These are phyloP conservation scores for Agriotes lineatus DNA, from an alignment of 2,888 invertebrate genomes.

Conservation along the genomic window DNA sequence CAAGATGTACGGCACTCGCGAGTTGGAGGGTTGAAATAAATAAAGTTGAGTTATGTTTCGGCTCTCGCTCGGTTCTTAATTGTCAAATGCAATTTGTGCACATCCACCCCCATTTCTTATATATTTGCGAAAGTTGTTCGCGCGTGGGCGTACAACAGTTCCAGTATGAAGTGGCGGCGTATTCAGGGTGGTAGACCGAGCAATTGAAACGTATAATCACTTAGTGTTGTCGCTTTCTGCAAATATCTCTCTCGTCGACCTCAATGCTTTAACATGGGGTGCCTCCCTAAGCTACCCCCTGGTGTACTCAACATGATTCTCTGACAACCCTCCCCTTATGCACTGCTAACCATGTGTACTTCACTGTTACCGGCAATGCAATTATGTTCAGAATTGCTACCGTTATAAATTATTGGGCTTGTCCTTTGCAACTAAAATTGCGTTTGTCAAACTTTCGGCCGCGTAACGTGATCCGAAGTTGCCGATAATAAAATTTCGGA, in stretches of 20 bases:
- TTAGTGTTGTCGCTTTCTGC: conserved; percentile 20
- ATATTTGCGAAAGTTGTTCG: not conserved
- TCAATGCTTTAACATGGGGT: conserved; percentile 26
- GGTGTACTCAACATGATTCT: conserved; percentile 29
- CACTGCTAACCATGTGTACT: conserved; percentile 31
- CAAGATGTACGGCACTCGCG: conserved; percentile 12
- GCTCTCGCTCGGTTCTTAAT: conserved; percentile 6
- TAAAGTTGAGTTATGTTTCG: conserved; percentile 11
- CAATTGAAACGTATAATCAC: conserved; percentile 30
- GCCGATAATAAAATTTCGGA: too few species aligned
- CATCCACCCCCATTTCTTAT: not conserved
- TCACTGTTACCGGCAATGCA: conserved; percentile 27
- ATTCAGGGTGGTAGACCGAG: conserved; percentile 13
- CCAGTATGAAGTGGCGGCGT: not conserved
- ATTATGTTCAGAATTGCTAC: conserved; percentile 21
- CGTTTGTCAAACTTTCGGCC: conserved; percentile 4
- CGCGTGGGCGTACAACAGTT: conserved; percentile 1
- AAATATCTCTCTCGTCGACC: conserved; percentile 30
- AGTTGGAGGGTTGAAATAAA: conserved; percentile 16
- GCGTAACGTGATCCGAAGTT: not conserved
- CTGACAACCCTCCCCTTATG: conserved; percentile 26
- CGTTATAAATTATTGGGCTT: conserved; percentile 11
- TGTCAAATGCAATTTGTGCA: conserved; percentile 15
- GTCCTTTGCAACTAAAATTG: conserved; percentile 10
- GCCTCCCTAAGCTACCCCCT: conserved; percentile 30